Evolutionary conservation across 2,113 vertebrate species (phyloP), one percentile per base, ranked within the genome.

Genomic region (Elanoides forficatus): DNA sequence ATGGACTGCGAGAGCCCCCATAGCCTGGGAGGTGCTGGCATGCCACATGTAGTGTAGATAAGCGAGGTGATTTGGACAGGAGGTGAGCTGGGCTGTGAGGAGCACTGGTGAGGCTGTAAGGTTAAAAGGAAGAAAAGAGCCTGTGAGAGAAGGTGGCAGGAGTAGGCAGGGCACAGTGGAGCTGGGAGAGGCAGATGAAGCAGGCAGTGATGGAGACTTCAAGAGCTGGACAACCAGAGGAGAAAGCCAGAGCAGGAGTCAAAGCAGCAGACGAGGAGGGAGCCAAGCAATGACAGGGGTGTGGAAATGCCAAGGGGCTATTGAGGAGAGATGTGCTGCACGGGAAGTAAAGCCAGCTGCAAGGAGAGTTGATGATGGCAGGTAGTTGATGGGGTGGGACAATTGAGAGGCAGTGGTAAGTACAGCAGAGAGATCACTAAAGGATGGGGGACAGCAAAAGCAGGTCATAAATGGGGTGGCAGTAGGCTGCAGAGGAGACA

Each of bases 241-340:
- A 48, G 47, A 70, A 70, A 62, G 52, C 15, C 52, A 52, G 45
- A 73, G 29, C 19, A 73, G 34, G 34, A 40, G 13, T 43, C 52
- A 80, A 73, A 53, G 59, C 3, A 0, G 34, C 23, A 73, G 74
- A n/a, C 40, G 19, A 67, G 19, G 22, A 72, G 43, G 34, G 13
- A 67, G 34, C 10, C n/a, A 67, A 67, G 52, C 1, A 12, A n/a
- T 45, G 29, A 13, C 19, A 0, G 1, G 30, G 29, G 9, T 32
- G 8, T 36, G 36, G 48, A 42, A 70, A 56, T 1, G 5, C 43
- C 38, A 45, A 65, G 13, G 42, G 36, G 27, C 34, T 66, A 38
- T 25, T 52, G 34, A 58, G 58, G 50, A 58, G 23, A 80, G 66
- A 59, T 18, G 19, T 26, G 30, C 21, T 43, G 66, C 26, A 48